Base-by-base conservation (phyloP, 2,113 vertebrate genomes). In the Phyllopteryx taeniolatus region DNA sequence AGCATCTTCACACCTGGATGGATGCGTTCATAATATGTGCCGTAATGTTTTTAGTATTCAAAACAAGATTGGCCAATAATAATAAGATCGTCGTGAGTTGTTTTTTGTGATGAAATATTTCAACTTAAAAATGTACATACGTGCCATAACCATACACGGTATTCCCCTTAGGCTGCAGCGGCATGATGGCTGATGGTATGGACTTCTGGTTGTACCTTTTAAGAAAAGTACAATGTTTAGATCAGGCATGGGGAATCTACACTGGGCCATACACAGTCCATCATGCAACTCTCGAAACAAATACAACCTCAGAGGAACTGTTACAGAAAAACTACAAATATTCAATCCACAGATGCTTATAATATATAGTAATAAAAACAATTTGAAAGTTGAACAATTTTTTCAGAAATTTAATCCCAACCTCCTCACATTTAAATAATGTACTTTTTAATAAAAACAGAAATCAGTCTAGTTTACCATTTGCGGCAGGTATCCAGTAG, bases 141-240 rank as follows among this genome's bases (percentile, higher is more conserved):
- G 95, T 96, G 77, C 92, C 95, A 10, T 95, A 96, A 85, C 94
- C 95, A 17, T 96, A 96, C 19, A 96, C 92, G 0, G 93, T 96
- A 72, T 96, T 96, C 49, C 95, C 95, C 74, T 87, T 89, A 20
- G 95, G 94, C 82, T 85, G 87, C 79, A 93, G 81, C 0, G 94
- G 92, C 89, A 79, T 92, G 42, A 96, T 92, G 61, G 83, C 86
- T 31, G 95, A 96, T 33, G 91, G 77, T 46, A 88, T 81, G 77
- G 90, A 87, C 22, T 89, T 76, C 0, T 93, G 90, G 73, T 94
- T 94, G 83, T 94, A 94, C 95, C 95, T 96, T 27, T 49, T 62
- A 67, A 77, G 15, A 56, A 57, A 72, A 64, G 78, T 43, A 39
- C 20, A 56, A 49, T 69, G 63, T 70, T 68, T 5, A 68, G 12